These are phyloP conservation scores for Drosophila nigromelanica DNA, from an alignment of 1,140 invertebrate species.

Conservation along the genomic window DNA sequence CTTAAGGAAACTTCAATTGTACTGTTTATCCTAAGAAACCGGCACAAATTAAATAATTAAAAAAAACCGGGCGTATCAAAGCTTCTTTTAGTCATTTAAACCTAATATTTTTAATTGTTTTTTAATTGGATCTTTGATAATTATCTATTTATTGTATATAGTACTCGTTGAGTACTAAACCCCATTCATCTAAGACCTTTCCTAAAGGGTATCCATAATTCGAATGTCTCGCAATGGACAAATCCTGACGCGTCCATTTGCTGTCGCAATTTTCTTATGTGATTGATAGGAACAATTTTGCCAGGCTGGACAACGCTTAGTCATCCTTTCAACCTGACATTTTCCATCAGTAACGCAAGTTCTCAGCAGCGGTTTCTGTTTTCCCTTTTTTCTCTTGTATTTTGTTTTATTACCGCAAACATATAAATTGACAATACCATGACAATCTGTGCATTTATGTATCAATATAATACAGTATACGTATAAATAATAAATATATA, in stretches of 20 bases:
- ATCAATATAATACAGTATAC: neutral
- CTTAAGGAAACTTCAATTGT: no score
- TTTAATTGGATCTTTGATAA: no score
- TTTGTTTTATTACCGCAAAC: slow-evolving; percentile 32
- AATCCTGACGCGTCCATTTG: slow-evolving; percentile 16
- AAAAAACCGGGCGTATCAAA: no score
- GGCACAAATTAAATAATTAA: no score
- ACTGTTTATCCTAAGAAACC: no score
- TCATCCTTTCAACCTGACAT: slow-evolving; percentile 36
- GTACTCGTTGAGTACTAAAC: neutral
- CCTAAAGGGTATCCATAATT: neutral
- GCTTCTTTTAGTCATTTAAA: no score
- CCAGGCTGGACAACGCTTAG: slow-evolving; percentile 25
- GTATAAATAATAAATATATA: neutral
- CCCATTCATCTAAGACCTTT: neutral
- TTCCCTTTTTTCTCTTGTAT: neutral
- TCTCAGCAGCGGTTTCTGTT: slow-evolving; percentile 1
- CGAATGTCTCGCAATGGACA: slow-evolving; percentile 4
- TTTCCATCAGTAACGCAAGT: slow-evolving; percentile 37
- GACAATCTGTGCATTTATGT: slow-evolving; percentile 20
- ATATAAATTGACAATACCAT: slow-evolving; percentile 31
- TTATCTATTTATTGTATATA: no score
- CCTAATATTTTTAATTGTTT: no score
- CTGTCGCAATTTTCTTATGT: slow-evolving; percentile 30
- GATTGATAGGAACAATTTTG: slow-evolving; percentile 55